Conservation (phyloP, 1,140 invertebrate species). For the Mizuhopecten yessoensis region DNA sequence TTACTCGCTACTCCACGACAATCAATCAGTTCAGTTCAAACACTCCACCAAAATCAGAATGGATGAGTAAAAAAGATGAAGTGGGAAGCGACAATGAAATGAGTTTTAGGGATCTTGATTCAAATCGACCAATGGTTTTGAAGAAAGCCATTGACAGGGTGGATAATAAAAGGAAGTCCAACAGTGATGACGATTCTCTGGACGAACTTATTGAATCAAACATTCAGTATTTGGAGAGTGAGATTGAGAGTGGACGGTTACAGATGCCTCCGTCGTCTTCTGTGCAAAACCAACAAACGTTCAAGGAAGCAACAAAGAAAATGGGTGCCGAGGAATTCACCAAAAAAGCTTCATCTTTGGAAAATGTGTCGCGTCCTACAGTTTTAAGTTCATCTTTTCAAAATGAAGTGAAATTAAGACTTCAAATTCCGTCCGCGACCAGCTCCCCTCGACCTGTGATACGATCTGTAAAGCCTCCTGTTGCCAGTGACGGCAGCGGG, state of each 20-base stretch:
- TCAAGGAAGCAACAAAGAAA: conserved; percentile 47
- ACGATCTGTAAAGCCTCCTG: neutral
- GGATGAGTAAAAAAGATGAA: conserved; percentile 44
- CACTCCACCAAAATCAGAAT: neutral
- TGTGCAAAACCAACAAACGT: conserved; percentile 29
- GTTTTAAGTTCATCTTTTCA: conserved; percentile 58
- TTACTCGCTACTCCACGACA: neutral
- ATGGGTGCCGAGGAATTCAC: conserved; percentile 9
- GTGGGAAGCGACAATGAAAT: conserved; percentile 51
- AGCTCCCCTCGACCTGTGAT: conserved; percentile 20
- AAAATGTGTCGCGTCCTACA: conserved; percentile 20
- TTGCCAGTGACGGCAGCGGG: neutral
- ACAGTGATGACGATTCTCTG: conserved; percentile 77
- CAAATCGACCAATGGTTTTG: conserved; percentile 60
- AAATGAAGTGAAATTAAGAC: conserved; percentile 60
- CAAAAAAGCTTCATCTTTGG: conserved; percentile 50
- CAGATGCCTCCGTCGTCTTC: conserved; percentile 61
- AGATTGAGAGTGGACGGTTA: conserved; percentile 73
- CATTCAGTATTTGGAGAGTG: conserved; percentile 78
- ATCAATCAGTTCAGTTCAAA: conserved; percentile 25
- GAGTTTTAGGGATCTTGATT: conserved; percentile 60
- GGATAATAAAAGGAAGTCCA: conserved; percentile 64
- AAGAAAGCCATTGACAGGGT: conserved; percentile 65
- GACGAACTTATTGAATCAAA: conserved; percentile 81
- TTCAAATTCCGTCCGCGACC: conserved; percentile 57